Evolutionary conservation across 2,888 invertebrate species (phyloP).

Genomic region (Eurytoma adleriae): DNA sequence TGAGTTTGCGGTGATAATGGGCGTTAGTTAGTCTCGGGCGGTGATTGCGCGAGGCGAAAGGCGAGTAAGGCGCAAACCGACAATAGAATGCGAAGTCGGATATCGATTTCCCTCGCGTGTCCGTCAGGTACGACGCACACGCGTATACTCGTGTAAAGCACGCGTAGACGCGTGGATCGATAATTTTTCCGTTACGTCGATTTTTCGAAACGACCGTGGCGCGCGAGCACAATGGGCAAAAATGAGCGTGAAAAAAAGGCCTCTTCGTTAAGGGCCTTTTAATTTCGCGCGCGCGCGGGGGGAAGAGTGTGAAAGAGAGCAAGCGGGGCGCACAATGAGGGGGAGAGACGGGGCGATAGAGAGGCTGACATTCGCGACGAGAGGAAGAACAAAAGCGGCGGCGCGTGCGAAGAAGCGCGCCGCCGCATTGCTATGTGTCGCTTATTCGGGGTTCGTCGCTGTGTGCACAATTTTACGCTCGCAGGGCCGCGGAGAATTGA

Average conservation of each 20-base stretch:
- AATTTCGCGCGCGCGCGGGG: background rate
- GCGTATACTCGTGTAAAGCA: background rate
- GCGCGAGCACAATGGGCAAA: background rate
- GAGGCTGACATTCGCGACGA: background rate
- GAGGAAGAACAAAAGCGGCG: background rate
- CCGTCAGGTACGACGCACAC: background rate
- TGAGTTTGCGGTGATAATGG: constrained; percentile 1
- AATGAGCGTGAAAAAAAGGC: background rate
- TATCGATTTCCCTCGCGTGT: constrained; percentile 5
- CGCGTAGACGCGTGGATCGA: too few relatives aligned
- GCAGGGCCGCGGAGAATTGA: background rate
- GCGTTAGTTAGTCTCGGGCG: background rate
- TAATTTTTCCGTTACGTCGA: too few relatives aligned
- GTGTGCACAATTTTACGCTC: background rate
- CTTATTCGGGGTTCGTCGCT: background rate
- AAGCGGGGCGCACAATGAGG: background rate
- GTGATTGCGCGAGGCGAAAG: background rate
- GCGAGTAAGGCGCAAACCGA: background rate
- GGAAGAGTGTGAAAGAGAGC: background rate
- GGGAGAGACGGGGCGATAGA: background rate
- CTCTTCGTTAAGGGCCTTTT: background rate
- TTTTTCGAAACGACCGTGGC: too few relatives aligned
- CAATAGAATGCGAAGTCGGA: background rate
- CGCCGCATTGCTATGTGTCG: background rate
- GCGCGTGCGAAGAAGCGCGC: background rate